These are phyloP conservation scores for Diplogasteroides magnus DNA, from an alignment of 1,140 invertebrate genomes.

Conservation along the genomic window DNA sequence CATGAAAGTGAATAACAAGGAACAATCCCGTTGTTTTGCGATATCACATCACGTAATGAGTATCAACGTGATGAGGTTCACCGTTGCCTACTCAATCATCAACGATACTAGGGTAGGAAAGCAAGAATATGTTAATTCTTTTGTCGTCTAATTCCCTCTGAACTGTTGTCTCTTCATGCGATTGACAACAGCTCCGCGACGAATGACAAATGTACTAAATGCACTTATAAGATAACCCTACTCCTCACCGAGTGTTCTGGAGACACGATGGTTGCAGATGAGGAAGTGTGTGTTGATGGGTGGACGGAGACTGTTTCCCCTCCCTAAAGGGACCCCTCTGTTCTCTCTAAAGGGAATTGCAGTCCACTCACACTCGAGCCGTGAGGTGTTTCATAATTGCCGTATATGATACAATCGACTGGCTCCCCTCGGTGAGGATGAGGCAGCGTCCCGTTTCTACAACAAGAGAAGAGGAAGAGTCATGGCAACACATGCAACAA, in stretches of 20 bases:
- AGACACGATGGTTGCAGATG: conserved; percentile 11
- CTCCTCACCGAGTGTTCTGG: neutral
- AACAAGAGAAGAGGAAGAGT: no score
- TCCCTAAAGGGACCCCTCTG: neutral
- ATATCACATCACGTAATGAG: no score
- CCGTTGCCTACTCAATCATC: no score
- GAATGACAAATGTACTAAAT: neutral
- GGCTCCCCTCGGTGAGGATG: neutral
- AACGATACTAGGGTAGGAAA: no score
- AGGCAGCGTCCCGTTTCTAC: neutral
- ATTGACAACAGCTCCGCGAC: neutral
- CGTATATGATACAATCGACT: conserved; percentile 15
- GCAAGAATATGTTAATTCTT: no score
- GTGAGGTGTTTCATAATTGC: conserved; percentile 2
- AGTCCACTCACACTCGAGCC: neutral
- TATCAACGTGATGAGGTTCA: no score
- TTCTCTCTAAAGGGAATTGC: neutral
- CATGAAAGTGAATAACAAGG: no score
- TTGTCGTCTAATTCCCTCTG: no score
- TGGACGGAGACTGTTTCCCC: neutral
- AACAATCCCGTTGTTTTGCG: no score
- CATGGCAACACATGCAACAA: no score
- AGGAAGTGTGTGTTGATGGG: conserved; percentile 13
- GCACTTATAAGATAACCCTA: neutral
- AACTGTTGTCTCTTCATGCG: neutral